Evolutionary conservation across 2,888 invertebrate genomes (phyloP).

Genomic region (Phytoseiulus persimilis): DNA sequence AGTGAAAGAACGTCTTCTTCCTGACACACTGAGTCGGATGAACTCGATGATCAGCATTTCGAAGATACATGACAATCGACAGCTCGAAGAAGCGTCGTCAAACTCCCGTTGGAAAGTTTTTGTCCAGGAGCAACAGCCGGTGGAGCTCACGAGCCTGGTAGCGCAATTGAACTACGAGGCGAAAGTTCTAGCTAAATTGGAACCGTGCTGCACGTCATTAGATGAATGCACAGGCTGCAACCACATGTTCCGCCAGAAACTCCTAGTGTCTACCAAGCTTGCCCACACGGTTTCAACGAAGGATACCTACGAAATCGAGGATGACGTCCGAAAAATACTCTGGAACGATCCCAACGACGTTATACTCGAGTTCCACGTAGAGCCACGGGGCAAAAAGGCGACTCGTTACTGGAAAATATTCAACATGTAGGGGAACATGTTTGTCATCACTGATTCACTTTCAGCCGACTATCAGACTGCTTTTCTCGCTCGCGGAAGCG

Average conservation of each 20-base stretch:
- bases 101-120: slow-evolving; percentile 37
- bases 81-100: slow-evolving; percentile 9
- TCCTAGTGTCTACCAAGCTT: slow-evolving; percentile 8
- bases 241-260: slow-evolving; percentile 28
- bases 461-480: not conserved
- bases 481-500: not conserved
- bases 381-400: slow-evolving; percentile 17
- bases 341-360: slow-evolving; percentile 34
- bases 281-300: slow-evolving; percentile 17
- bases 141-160: slow-evolving; percentile 8
- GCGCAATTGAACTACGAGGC: slow-evolving; percentile 22
- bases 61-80: slow-evolving; percentile 34
- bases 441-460: too few species aligned
- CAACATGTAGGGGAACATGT: slow-evolving; percentile 6
- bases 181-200: slow-evolving; percentile 21
- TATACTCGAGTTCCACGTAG: slow-evolving; percentile 24
- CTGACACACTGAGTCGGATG: slow-evolving; percentile 10
- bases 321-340: slow-evolving; percentile 20
- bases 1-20: slow-evolving; percentile 17
- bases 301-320: slow-evolving; percentile 26
- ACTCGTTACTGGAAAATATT: slow-evolving; percentile 33
- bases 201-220: slow-evolving; percentile 16
- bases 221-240: slow-evolving; percentile 24
- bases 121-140: slow-evolving; percentile 23
- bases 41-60: slow-evolving; percentile 30